A percentile compares a stretch with the other conserved stretches of the same genome.
Conservation (phyloP, 1,140 invertebrate genomes). For the Ladona fulva region DNA sequence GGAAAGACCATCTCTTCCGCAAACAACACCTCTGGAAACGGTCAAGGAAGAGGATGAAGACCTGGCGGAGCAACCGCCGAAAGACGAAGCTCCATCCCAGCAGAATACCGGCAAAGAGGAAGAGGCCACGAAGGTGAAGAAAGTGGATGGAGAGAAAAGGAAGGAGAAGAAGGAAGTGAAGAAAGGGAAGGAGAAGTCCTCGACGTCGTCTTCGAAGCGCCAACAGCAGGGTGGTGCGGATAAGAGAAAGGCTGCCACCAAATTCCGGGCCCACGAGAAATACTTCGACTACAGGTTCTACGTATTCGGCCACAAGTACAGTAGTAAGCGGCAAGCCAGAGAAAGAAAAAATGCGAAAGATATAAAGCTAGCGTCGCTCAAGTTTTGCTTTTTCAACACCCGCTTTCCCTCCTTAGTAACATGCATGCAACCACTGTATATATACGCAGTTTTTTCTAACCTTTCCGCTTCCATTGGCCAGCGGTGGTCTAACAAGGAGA, state of each 20-base stretch:
- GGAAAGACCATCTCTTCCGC: no score
- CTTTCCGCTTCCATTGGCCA: no score
- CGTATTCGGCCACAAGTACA: conserved; percentile 33
- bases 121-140: no score
- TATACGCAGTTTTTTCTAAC: no score
- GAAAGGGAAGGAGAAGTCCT: not conserved
- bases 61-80: not conserved
- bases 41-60: no score
- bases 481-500: no score
- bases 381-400: no score
- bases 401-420: no score
- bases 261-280: conserved; percentile 27
- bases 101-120: not conserved
- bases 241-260: not conserved
- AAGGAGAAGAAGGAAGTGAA: not conserved
- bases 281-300: conserved; percentile 33
- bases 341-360: no score
- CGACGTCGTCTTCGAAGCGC: not conserved
- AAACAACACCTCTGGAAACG: no score
- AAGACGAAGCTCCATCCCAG: not conserved
- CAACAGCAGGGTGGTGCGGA: not conserved
- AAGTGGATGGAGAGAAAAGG: not conserved
- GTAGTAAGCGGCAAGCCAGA: conserved; percentile 28
- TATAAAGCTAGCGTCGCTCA: no score
- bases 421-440: no score